Percentiles rank a stretch among this genome's conserved stretches.
These are phyloP conservation scores for Oreochromis grahami DNA, from an alignment of 2,797 vertebrate genomes.

Conservation along the genomic window DNA sequence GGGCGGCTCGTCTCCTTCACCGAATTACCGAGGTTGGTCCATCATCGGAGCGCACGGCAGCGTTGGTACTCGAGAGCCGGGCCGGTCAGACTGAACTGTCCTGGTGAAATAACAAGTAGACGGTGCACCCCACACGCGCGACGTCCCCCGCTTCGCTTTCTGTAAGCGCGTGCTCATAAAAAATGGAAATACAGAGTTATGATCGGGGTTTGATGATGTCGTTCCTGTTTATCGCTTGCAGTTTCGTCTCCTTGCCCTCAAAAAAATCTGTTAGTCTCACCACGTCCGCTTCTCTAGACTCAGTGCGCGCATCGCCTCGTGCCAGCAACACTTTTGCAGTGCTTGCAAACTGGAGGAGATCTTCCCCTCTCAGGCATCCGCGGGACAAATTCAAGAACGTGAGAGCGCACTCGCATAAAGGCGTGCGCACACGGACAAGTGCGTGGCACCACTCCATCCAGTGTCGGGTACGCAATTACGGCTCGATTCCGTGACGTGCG, in stretches of 20 bases:
- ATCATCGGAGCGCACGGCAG: conserved; percentile 12
- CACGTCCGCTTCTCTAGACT: neutral
- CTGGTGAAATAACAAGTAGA: conserved; percentile 30
- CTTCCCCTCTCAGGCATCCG: conserved; percentile 47
- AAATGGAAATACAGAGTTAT: neutral
- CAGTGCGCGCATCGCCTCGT: neutral
- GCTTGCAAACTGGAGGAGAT: conserved; percentile 19
- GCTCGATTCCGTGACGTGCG: neutral
- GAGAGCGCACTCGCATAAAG: conserved; percentile 39
- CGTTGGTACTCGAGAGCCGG: conserved; percentile 14
- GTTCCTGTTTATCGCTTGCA: neutral
- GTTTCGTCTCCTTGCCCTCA: conserved; percentile 9
- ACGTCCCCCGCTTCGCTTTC: conserved; percentile 1
- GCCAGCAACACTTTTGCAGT: conserved; percentile 30
- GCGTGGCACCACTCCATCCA: neutral
- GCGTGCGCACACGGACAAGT: neutral
- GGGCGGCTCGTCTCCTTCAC: neutral
- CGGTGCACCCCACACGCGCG: conserved; percentile 7
- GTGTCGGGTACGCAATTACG: neutral
- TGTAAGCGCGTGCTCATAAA: conserved; percentile 7
- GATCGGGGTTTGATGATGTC: neutral
- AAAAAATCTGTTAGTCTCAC: neutral
- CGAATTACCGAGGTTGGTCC: conserved; percentile 23
- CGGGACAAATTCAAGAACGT: conserved; percentile 69
- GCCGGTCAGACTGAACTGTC: neutral